phyloP scores from a whole-genome alignment of 2,797 vertebrate genomes.

The Catostomus latipinnis region DNA sequence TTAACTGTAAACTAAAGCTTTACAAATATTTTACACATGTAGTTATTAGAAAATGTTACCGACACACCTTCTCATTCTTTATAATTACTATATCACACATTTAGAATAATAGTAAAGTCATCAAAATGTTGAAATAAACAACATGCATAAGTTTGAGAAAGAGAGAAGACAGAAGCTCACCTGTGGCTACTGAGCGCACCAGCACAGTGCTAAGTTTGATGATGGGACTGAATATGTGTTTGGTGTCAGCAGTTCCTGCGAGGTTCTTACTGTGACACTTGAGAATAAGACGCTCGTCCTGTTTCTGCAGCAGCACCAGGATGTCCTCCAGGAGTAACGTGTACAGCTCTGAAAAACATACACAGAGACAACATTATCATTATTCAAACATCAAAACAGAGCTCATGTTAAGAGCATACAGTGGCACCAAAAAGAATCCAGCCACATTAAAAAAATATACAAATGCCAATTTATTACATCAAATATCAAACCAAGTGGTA shows the following conservation, averaged over 20 bases:
- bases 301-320: conserved; percentile 93
- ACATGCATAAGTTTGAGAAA: neutral
- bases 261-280: conserved; percentile 93
- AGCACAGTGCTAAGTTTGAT: conserved; percentile 94
- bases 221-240: conserved; percentile 95
- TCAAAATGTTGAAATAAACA: too few species aligned
- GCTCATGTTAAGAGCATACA: neutral
- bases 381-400: neutral
- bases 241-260: conserved; percentile 85
- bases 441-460: too few species aligned
- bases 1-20: too few species aligned
- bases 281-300: conserved; percentile 92
- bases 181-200: conserved; percentile 97
- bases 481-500: too few species aligned
- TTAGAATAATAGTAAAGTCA: too few species aligned
- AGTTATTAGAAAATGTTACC: too few species aligned
- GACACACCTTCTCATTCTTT: too few species aligned
- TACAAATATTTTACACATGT: too few species aligned
- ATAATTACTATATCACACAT: too few species aligned
- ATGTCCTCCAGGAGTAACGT: conserved; percentile 95
- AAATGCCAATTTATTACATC: too few species aligned
- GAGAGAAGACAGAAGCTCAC: conserved; percentile 64
- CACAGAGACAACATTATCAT: neutral
- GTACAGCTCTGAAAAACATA: conserved; percentile 74
- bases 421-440: too few species aligned